Evolutionary conservation across 2,888 invertebrate genomes (phyloP).

Genomic region (Phaedon cochleariae): DNA sequence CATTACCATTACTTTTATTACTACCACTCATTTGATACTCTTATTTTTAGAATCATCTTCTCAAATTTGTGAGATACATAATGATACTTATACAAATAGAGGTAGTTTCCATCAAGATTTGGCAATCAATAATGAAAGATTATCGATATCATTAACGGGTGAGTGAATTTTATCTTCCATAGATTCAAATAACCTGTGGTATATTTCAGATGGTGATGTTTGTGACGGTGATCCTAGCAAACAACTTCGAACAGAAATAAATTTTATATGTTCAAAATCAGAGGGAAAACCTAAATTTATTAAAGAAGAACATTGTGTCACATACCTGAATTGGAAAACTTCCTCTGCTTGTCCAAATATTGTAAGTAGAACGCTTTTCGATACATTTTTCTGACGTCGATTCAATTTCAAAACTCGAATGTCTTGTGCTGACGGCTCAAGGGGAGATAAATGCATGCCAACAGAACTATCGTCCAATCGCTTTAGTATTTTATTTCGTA

Average conservation of each 20-base stretch:
- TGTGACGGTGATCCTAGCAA: constrained; percentile 23
- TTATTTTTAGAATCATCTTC: background rate
- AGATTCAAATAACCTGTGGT: background rate
- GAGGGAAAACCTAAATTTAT: constrained; percentile 44
- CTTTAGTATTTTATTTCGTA: no score
- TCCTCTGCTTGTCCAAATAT: constrained; percentile 42
- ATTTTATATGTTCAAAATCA: constrained; percentile 41
- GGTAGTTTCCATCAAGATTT: background rate
- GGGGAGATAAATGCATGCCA: no score
- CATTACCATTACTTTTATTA: no score
- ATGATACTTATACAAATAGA: background rate
- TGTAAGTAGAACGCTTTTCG: constrained; percentile 24
- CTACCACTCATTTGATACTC: no score
- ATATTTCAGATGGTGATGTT: constrained; percentile 29
- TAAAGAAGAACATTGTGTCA: constrained; percentile 32
- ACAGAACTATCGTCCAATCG: no score
- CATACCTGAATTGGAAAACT: constrained; percentile 43
- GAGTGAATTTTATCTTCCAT: background rate
- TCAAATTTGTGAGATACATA: background rate
- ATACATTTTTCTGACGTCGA: no score
- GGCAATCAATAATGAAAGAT: background rate
- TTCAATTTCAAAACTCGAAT: no score
- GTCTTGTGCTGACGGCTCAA: no score
- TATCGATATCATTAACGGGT: background rate
- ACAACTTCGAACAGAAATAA: constrained; percentile 40